Percentiles rank a stretch among this genome's conserved stretches.
Conservation (phyloP, 2,888 invertebrate species). For the Podotricha telesiphe region DNA sequence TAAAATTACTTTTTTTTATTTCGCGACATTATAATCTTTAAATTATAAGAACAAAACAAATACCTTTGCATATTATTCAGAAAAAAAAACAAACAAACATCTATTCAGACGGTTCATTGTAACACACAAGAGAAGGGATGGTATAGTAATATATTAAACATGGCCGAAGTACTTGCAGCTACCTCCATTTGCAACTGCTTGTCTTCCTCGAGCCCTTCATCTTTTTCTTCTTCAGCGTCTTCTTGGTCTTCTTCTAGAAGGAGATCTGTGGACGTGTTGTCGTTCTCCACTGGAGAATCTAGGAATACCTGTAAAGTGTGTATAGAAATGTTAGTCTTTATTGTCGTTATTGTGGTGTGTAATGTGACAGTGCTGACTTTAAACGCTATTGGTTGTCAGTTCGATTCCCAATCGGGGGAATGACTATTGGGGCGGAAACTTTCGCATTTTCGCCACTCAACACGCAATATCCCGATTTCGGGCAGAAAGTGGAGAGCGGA, state of each 20-base stretch:
- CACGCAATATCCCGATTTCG: no score
- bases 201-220: conserved; percentile 46
- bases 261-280: conserved; percentile 70
- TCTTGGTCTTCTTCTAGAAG: conserved; percentile 50
- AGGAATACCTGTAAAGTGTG: conserved; percentile 65
- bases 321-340: no score
- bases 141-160: conserved; percentile 71
- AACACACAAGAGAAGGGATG: conserved; percentile 74
- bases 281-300: conserved; percentile 56
- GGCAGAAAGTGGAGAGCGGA: no score
- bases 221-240: conserved; percentile 15
- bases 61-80: no score
- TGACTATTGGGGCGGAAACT: no score
- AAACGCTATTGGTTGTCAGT: no score
- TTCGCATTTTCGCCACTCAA: no score
- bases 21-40: no score
- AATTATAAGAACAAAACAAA: background rate
- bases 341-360: no score
- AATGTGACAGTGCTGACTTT: no score
- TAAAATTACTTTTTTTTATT: no score
- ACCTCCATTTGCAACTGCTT: conserved; percentile 67
- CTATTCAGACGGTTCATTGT: conserved; percentile 54
- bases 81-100: background rate
- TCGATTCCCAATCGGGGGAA: no score
- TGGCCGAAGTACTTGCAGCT: conserved; percentile 74